phyloP scores from a whole-genome alignment of 1,140 invertebrate genomes.

The Aphidius gifuensis region DNA sequence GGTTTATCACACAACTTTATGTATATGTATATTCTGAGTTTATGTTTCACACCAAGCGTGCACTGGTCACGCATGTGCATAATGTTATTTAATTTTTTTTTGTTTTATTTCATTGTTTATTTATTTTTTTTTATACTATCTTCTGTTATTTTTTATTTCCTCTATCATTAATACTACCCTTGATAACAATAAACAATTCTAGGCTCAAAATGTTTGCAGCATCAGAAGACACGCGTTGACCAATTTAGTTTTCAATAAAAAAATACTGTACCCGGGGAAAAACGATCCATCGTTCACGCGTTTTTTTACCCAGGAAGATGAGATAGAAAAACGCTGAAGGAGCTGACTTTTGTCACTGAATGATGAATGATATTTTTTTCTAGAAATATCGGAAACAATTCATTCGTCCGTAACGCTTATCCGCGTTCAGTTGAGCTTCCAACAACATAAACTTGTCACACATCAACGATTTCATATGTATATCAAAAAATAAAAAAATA shows the following conservation, averaged over 20 bases:
- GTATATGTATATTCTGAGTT: slow-evolving; percentile 34
- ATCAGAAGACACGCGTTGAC: slow-evolving; percentile 27
- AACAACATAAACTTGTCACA: background rate
- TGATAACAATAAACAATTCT: background rate
- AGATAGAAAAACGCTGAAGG: slow-evolving; percentile 26
- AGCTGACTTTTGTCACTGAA: slow-evolving; percentile 34
- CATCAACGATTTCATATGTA: too few species aligned
- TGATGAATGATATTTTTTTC: slow-evolving; percentile 33
- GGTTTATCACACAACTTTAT: slow-evolving; percentile 28
- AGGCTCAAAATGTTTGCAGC: too few species aligned
- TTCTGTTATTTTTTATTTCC: slow-evolving; percentile 1
- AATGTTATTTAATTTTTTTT: slow-evolving; percentile 22
- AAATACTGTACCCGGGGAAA: slow-evolving; percentile 26
- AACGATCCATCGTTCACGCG: slow-evolving; percentile 38
- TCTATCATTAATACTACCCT: background rate
- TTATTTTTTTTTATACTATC: slow-evolving; percentile 6
- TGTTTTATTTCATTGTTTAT: slow-evolving; percentile 13
- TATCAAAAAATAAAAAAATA: slow-evolving; percentile 1
- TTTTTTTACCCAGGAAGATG: slow-evolving; percentile 17
- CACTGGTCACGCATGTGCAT: slow-evolving; percentile 31
- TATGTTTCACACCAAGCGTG: slow-evolving; percentile 50
- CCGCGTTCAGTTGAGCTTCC: background rate
- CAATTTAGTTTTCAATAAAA: slow-evolving; percentile 37
- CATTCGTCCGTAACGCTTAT: slow-evolving; percentile 17
- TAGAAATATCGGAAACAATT: slow-evolving; percentile 17